Evolutionary conservation across 2,113 vertebrate genomes (phyloP), one percentile per base, ranked within the genome.

Genomic region (Poecilia latipinna): DNA sequence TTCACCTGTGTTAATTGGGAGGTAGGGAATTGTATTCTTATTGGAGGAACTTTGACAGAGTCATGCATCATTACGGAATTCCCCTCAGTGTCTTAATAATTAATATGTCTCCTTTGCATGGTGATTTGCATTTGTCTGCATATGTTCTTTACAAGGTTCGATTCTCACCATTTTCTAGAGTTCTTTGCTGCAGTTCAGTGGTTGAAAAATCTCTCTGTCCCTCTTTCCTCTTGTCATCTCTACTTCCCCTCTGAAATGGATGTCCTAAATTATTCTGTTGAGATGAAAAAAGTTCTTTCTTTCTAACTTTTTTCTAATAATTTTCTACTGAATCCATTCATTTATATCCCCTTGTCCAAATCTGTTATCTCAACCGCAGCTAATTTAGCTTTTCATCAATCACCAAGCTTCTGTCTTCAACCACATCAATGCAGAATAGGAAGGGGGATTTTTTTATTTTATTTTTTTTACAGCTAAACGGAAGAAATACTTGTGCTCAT

Each of bases 71-170:
- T 90, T 79, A 85, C 67, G 61, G 82, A 86, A 61, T 72, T 86
- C 79, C 65, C 75, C 26, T 68, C 73, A 78, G 72, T 83, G 44
- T 81, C 72, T 88, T 72, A 69, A 76, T 86, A 84, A 83, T 88
- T 86, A 85, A 89, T 88, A 77, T 62, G 62, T 84, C 77, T 79
- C 61, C 48, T 7, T 2, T 74, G 77, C 39, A 51, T 8, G 32
- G 78, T 82, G 65, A 86, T 90, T 90, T 90, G 88, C 86, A 88
- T 86, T 82, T 82, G 57, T 82, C 83, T 76, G 32, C 54, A 54
- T 74, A 17, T 37, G 77, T 70, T 79, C 68, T 85, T 70, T 65
- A 61, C 66, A 69, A 69, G 65, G 67, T 68, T 82, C 70, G 57
- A 44, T 77, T 24, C 75, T n/a, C n/a, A 65, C 66, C 19, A 33